Percentiles rank a stretch among this genome's conserved stretches.
Conservation (phyloP, 2,797 vertebrate genomes). For the Sphenopsis melanotis region DNA sequence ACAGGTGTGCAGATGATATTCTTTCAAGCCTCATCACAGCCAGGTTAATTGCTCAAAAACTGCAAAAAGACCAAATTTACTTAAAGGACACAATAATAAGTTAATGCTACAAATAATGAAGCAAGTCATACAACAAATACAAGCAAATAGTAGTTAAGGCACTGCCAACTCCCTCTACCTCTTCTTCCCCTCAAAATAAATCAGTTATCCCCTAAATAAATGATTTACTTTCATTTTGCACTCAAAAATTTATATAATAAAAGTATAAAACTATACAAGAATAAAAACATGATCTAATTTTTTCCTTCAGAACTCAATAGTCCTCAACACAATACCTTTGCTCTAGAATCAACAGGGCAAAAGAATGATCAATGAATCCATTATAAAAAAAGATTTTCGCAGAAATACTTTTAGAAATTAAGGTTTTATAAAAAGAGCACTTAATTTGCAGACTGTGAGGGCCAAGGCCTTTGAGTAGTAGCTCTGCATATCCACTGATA, state of each 20-base stretch:
- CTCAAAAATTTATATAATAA: not conserved
- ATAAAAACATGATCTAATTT: not conserved
- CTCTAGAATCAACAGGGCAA: not conserved
- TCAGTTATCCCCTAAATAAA: no score
- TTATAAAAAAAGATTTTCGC: not conserved
- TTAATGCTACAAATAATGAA: not conserved
- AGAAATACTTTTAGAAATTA: not conserved
- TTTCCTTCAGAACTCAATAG: not conserved
- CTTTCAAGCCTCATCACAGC: constrained; percentile 62
- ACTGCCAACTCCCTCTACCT: not conserved
- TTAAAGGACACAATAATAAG: not conserved
- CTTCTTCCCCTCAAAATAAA: not conserved
- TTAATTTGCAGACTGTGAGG: not conserved
- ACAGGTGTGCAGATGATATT: constrained; percentile 69
- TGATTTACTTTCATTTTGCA: not conserved
- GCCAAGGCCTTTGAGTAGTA: not conserved
- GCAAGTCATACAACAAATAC: not conserved
- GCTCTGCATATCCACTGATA: not conserved
- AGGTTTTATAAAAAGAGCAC: not conserved
- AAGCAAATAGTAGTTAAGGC: not conserved
- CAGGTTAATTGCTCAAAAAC: not conserved
- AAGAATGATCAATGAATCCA: not conserved
- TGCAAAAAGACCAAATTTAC: not conserved
- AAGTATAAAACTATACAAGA: not conserved
- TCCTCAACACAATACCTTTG: not conserved